Base-by-base conservation (phyloP, 2,113 vertebrate species). In the Coracopsis vasa region DNA sequence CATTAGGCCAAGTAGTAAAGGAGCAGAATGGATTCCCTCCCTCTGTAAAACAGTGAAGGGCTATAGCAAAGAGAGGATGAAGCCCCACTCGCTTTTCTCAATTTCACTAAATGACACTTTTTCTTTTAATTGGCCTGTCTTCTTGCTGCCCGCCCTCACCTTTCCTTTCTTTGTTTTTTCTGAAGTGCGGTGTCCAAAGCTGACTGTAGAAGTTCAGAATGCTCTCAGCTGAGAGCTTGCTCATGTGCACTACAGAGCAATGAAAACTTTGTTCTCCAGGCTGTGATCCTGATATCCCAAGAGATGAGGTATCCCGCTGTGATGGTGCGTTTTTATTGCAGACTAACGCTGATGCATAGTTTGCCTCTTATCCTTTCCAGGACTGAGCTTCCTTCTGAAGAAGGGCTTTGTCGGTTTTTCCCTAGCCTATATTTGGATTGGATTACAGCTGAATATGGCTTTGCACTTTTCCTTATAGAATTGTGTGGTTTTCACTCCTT, bases 21-120 rank as follows among this genome's bases (percentile, higher is more conserved):
- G 58, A 69, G 45, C 10, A 86, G 51, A 79, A 50, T 29, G 9
- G 56, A 51, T 73, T 78, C 7, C 10, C 5, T 53, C 84, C 21
- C 47, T 86, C 37, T 71, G 31, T 94, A 31, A 9, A 79, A 27
- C 4, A 71, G 35, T 19, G 28, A 39, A 80, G 6, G 7, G 9
- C 41, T 85, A 8, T 37, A 86, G 16, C 37, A 66, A 31, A 67
- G 42, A 39, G 25, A 58, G 11, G 31, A 60, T 2, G 5, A 84
- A 78, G 19, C 16, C 10, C 2, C 2, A 3, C 11, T 80, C 0
- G 0, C 8, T 80, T 9, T 33, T 79, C 37, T 75, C 11, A 4
- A 28, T 3, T 71, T 95, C n/a, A 23, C 25, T 45, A 33, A 53
- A n/a, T 50, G 29, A 54, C 12, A 3, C 4, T 47, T 86, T 85